These are phyloP conservation scores for Perithous albicinctus DNA, from an alignment of 2,888 invertebrate species.

Conservation along the genomic window DNA sequence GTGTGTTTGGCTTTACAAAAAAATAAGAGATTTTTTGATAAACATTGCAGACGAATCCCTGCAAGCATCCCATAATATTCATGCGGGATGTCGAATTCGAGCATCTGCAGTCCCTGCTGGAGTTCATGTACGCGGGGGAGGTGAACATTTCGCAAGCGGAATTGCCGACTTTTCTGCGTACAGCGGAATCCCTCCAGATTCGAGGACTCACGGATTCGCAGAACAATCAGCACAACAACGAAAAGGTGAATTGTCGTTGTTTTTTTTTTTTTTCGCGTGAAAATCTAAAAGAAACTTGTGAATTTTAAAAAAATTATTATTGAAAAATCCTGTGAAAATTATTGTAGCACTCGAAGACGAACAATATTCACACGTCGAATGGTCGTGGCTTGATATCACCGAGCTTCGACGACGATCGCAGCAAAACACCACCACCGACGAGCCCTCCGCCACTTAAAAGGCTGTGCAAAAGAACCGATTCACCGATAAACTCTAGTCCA, in stretches of 20 bases:
- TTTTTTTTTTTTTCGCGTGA: no score
- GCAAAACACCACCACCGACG: conserved; percentile 83
- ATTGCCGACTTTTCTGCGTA: conserved; percentile 90
- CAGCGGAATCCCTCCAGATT: conserved; percentile 92
- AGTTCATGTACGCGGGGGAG: conserved; percentile 95
- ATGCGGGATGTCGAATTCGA: conserved; percentile 93
- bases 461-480: conserved; percentile 84
- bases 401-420: conserved; percentile 83
- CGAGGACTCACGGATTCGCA: conserved; percentile 90
- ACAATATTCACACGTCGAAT: conserved; percentile 83
- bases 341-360: conserved; percentile 81
- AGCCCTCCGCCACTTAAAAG: conserved; percentile 84
- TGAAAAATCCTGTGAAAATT: background rate
- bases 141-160: conserved; percentile 93
- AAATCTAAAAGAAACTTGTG: background rate
- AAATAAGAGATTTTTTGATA: conserved; percentile 2
- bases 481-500: conserved; percentile 84
- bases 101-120: conserved; percentile 91
- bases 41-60: conserved; percentile 91
- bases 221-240: conserved; percentile 84
- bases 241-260: conserved; percentile 80
- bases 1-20: background rate
- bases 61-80: conserved; percentile 94
- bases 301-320: background rate
- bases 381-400: conserved; percentile 83